phyloP scores from a whole-genome alignment of 2,888 invertebrate genomes.

The Polydrusus pterygomalis region DNA sequence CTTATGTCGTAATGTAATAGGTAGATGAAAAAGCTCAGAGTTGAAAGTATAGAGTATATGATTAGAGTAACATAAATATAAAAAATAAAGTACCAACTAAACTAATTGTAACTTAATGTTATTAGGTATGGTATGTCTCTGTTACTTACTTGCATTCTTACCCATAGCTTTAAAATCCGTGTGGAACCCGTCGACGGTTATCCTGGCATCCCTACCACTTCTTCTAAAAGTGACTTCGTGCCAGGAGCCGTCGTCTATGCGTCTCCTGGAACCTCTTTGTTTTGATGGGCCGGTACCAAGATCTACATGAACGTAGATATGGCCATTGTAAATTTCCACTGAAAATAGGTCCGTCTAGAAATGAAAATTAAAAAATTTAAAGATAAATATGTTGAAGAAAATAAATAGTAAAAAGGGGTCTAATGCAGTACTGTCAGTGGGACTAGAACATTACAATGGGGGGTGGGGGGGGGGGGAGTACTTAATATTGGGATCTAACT shows the following conservation, averaged over 20 bases:
- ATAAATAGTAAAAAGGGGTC: too few species aligned
- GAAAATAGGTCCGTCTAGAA: conserved; percentile 91
- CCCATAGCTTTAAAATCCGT: conserved; percentile 93
- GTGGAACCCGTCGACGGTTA: conserved; percentile 91
- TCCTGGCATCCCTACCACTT: conserved; percentile 87
- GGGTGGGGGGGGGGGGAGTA: neutral
- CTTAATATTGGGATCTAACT: neutral
- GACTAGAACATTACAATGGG: neutral
- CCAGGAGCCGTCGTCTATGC: conserved; percentile 94
- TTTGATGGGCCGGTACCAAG: conserved; percentile 93
- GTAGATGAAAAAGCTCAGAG: conserved; percentile 37
- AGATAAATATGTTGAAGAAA: too few species aligned
- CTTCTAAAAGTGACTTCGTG: conserved; percentile 91
- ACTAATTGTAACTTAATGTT: conserved; percentile 46
- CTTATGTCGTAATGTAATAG: neutral
- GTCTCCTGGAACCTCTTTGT: conserved; percentile 85
- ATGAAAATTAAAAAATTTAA: neutral
- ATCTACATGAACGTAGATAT: conserved; percentile 93
- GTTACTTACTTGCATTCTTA: conserved; percentile 66
- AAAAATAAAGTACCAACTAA: conserved; percentile 33
- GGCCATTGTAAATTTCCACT: conserved; percentile 94
- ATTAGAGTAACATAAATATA: conserved; percentile 45
- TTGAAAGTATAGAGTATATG: conserved; percentile 54
- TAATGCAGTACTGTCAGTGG: too few species aligned
- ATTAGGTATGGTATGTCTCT: conserved; percentile 50